Conservation (phyloP, 2,797 vertebrate genomes). For the Erethizon dorsatum region DNA sequence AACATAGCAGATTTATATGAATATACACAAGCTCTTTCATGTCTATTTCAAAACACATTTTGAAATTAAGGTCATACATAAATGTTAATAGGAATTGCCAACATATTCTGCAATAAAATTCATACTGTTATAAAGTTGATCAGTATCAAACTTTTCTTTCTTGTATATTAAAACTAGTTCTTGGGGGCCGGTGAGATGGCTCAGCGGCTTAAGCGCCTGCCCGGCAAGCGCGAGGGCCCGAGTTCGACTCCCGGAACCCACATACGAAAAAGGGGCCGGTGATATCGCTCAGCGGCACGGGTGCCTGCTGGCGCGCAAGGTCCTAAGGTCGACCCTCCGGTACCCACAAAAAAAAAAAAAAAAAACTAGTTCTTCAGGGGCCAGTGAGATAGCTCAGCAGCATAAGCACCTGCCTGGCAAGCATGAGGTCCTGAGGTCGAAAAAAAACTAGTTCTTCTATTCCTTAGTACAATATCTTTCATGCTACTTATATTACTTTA, state of each 20-base stretch:
- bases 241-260: too few species aligned
- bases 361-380: too few species aligned
- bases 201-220: too few species aligned
- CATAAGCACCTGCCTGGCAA: too few species aligned
- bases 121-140: slow-evolving; percentile 52
- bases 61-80: slow-evolving; percentile 79
- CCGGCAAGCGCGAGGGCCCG: too few species aligned
- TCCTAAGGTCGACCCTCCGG: too few species aligned
- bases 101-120: slow-evolving; percentile 73
- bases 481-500: slow-evolving; percentile 80
- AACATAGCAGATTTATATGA: slow-evolving; percentile 73
- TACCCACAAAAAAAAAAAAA: too few species aligned
- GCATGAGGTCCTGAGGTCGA: too few species aligned
- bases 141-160: slow-evolving; percentile 56
- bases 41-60: slow-evolving; percentile 72
- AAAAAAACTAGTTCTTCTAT: slow-evolving; percentile 66
- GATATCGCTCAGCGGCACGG: too few species aligned
- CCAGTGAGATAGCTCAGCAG: too few species aligned
- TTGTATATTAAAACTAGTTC: slow-evolving; percentile 61
- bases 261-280: too few species aligned
- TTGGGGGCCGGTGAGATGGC: neutral
- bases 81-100: slow-evolving; percentile 79
- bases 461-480: slow-evolving; percentile 71
- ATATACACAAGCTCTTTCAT: slow-evolving; percentile 65
- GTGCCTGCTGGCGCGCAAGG: too few species aligned